phyloP scores from a whole-genome alignment of 2,113 vertebrate genomes.

The Lasiurus borealis region DNA sequence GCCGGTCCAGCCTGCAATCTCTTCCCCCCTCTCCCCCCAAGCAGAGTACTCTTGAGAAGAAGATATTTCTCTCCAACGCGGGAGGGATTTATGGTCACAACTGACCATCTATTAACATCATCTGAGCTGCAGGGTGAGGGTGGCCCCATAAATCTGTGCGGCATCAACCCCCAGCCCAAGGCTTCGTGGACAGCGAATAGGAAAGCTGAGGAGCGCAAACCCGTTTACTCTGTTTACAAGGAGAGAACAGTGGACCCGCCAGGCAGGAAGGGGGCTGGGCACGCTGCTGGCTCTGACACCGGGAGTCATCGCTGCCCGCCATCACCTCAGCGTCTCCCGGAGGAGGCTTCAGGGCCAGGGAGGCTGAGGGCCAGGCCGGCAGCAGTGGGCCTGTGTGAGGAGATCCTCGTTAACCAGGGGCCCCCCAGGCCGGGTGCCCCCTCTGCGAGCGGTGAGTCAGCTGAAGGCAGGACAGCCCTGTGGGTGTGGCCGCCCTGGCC shows the following conservation, averaged over 20 bases:
- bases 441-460: too few relatives aligned
- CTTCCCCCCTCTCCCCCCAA: neutral
- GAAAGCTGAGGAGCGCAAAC: conserved; percentile 79
- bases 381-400: neutral
- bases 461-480: neutral
- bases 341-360: neutral
- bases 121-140: conserved; percentile 79
- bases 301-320: conserved; percentile 37
- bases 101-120: conserved; percentile 85
- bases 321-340: neutral
- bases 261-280: conserved; percentile 78
- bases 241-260: conserved; percentile 79
- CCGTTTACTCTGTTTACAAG: conserved; percentile 85
- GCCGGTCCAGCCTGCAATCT: neutral
- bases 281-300: conserved; percentile 67
- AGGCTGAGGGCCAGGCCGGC: neutral
- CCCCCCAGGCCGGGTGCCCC: too few relatives aligned
- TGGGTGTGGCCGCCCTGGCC: too few relatives aligned
- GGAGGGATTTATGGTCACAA: conserved; percentile 87
- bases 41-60: conserved; percentile 82
- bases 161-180: conserved; percentile 81
- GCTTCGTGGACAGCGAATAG: conserved; percentile 82
- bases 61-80: conserved; percentile 81
- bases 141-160: conserved; percentile 85
- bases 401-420: too few relatives aligned